Evolutionary conservation across 1,140 invertebrate species (phyloP).

Genomic region (Drosophila elegans): DNA sequence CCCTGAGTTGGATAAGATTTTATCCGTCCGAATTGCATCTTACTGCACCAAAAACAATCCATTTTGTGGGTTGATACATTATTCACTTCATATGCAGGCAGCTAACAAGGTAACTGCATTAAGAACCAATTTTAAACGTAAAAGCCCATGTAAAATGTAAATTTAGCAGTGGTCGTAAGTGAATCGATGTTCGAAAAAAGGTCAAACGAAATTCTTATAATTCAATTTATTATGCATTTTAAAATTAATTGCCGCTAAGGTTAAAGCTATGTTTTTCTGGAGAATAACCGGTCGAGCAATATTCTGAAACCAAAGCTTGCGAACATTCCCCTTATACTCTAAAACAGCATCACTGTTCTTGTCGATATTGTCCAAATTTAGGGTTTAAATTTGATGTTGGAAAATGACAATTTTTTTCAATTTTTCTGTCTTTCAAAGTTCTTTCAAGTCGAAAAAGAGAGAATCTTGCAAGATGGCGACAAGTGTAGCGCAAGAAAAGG

Average conservation of each 20-base stretch:
- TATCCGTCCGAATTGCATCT: constrained; percentile 30
- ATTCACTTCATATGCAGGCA: constrained; percentile 55
- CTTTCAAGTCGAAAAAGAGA: too few species aligned
- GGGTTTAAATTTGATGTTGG: too few species aligned
- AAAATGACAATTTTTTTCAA: too few species aligned
- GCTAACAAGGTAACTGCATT: constrained; percentile 73
- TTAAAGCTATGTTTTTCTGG: too few species aligned
- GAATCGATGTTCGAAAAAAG: not conserved
- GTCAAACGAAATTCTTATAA: not conserved
- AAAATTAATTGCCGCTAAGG: constrained; percentile 2
- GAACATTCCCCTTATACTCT: too few species aligned
- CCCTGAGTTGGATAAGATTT: constrained; percentile 17
- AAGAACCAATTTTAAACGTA: constrained; percentile 11
- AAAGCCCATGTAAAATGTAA: constrained; percentile 51
- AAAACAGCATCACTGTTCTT: too few species aligned
- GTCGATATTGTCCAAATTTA: too few species aligned
- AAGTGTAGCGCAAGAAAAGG: too few species aligned
- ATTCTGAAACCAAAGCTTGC: too few species aligned
- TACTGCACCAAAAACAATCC: constrained; percentile 25
- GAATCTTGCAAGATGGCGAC: too few species aligned
- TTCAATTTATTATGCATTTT: constrained; percentile 1
- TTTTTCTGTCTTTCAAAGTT: too few species aligned
- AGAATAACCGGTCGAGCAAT: too few species aligned
- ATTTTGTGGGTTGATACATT: constrained; percentile 2
- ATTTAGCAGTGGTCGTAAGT: constrained; percentile 15